These are phyloP conservation scores for Acanthopleura granulata DNA, from an alignment of 2,888 invertebrate species.

Conservation along the genomic window DNA sequence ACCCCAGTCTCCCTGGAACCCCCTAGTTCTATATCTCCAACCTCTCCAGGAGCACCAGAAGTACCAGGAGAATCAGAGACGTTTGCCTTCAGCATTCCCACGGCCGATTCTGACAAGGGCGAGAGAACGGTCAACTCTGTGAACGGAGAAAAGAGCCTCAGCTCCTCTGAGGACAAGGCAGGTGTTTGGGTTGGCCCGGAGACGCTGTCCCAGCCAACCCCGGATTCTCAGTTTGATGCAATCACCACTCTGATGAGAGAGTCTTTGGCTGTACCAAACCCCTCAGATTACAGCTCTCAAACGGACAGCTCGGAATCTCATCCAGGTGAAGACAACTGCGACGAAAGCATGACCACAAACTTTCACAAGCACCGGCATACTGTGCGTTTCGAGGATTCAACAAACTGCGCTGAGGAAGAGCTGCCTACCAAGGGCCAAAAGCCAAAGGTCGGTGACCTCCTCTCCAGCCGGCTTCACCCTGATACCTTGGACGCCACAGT, in stretches of 20 bases:
- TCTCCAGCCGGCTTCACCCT: background rate
- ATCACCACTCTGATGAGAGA: background rate
- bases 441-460: background rate
- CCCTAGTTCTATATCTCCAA: background rate
- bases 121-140: background rate
- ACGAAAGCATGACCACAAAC: background rate
- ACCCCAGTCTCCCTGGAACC: background rate
- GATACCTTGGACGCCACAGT: background rate
- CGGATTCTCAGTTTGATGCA: background rate
- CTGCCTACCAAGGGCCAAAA: background rate
- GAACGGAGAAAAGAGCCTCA: background rate
- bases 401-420: too few species aligned
- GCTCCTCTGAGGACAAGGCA: background rate
- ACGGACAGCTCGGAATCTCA: background rate
- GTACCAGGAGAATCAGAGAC: conserved; percentile 16
- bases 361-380: background rate
- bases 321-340: background rate
- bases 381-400: background rate
- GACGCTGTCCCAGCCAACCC: background rate
- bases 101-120: conserved; percentile 36
- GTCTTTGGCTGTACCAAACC: background rate
- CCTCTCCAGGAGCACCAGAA: too few species aligned
- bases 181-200: background rate
- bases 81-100: conserved; percentile 55
- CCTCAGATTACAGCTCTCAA: background rate